Evolutionary conservation across 2,888 invertebrate genomes (phyloP), one percentile per base, ranked within the genome.

Genomic region (Apodemia zela): DNA sequence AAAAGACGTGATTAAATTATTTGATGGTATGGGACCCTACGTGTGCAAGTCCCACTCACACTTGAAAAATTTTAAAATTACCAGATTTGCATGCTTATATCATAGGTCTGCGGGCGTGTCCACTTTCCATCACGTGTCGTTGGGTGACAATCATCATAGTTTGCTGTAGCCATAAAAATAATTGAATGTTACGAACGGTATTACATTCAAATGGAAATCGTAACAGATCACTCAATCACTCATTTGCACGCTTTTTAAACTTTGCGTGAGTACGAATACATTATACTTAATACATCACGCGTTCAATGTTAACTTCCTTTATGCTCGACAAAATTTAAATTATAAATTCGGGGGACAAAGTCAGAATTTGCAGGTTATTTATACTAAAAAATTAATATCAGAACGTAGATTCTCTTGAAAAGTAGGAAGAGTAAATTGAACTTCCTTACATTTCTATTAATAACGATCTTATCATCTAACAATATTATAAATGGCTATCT

Each of bases 191-290:
- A 57, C 57, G 29, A 57, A n/a, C 15, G n/a, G 25, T n/a, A 57
- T 51, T 51, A 47, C 47, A 51, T 57, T 29, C 57, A 15, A 57
- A 57, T 57, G 57, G 57, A 57, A 57, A 57, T 29, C 25, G 57
- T n/a, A 57, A 57, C 8, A 29, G 29, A 57, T 57, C 57, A 29
- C 29, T 57, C 57, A 57, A 29, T 54, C 54, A 57, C 29, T n/a
- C 15, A 29, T 29, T 57, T n/a, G 57, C 57, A 57, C 57, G 57
- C 29, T 57, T 57, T 25, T 47, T 47, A 47, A 57, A 57, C 15
- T 57, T 57, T 29, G 57, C 57, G 57, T 57, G 57, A 47, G 47
- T 47, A 2, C 45, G 15, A 45, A 45, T 45, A 17, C 47, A 17
- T 47, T 47, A 38, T 38, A 47, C 17, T 29, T 0, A 0, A 29